A percentile compares a stretch with the other conserved stretches of the same genome.
These are phyloP conservation scores for Ptychoptera contaminata DNA, from an alignment of 2,888 invertebrate genomes.

Conservation along the genomic window DNA sequence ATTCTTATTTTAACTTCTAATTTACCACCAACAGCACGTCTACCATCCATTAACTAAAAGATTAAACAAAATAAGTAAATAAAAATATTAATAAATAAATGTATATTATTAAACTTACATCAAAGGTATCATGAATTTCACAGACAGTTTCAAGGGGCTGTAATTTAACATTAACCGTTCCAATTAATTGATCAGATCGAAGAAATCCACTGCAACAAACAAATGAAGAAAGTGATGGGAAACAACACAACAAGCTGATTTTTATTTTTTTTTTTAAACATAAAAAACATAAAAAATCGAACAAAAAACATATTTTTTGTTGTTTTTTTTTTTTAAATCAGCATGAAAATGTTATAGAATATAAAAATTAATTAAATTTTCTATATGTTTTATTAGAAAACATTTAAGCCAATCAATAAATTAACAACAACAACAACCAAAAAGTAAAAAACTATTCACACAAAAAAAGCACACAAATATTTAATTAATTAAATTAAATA, in stretches of 20 bases:
- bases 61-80: slow-evolving; percentile 16
- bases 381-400: not conserved
- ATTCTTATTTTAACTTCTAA: slow-evolving; percentile 76
- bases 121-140: slow-evolving; percentile 80
- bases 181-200: slow-evolving; percentile 71
- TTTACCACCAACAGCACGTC: slow-evolving; percentile 76
- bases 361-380: not conserved
- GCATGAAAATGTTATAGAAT: not conserved
- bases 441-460: not conserved
- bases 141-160: slow-evolving; percentile 79
- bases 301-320: not conserved
- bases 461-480: slow-evolving; percentile 2
- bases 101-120: slow-evolving; percentile 46
- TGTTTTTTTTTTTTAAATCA: not conserved
- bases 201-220: slow-evolving; percentile 87
- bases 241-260: slow-evolving; percentile 3
- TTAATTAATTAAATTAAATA: too few relatives aligned
- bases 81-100: slow-evolving; percentile 3
- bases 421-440: not conserved
- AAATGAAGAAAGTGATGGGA: slow-evolving; percentile 1
- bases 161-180: slow-evolving; percentile 68
- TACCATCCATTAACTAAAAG: slow-evolving; percentile 72
- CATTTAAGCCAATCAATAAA: not conserved
- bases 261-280: not conserved
- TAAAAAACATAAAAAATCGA: not conserved